Conservation (phyloP, 2,797 vertebrate genomes). For the Pipistrellus nathusii region DNA sequence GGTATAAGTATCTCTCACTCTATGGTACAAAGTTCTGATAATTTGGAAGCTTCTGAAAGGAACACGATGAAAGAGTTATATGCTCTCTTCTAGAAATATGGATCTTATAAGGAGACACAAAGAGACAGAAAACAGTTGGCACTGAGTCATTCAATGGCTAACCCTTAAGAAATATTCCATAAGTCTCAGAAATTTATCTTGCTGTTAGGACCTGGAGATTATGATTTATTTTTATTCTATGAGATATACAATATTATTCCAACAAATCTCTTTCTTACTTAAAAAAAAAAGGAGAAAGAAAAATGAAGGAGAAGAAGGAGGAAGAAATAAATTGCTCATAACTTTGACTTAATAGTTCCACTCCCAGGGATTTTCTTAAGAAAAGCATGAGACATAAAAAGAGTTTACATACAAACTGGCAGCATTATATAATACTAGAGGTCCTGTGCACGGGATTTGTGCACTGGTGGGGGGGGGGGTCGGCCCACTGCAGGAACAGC, state of each 20-base stretch:
- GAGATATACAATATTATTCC: neutral
- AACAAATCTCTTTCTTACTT: neutral
- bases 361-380: neutral
- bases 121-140: neutral
- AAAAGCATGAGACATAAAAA: conserved; percentile 17
- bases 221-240: neutral
- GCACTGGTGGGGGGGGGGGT: too few species aligned
- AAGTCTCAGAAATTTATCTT: neutral
- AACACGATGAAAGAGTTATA: neutral
- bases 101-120: neutral
- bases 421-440: neutral
- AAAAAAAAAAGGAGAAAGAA: neutral
- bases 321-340: neutral
- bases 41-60: neutral
- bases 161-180: neutral
- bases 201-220: neutral
- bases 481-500: too few species aligned
- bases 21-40: neutral
- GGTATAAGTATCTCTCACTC: neutral
- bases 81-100: neutral
- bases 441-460: too few species aligned
- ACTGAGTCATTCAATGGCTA: neutral
- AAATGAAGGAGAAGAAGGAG: neutral
- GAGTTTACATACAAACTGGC: neutral
- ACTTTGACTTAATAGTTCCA: neutral